Conservation (phyloP, 23 tunicate species). For the Trididemnum clinides region DNA sequence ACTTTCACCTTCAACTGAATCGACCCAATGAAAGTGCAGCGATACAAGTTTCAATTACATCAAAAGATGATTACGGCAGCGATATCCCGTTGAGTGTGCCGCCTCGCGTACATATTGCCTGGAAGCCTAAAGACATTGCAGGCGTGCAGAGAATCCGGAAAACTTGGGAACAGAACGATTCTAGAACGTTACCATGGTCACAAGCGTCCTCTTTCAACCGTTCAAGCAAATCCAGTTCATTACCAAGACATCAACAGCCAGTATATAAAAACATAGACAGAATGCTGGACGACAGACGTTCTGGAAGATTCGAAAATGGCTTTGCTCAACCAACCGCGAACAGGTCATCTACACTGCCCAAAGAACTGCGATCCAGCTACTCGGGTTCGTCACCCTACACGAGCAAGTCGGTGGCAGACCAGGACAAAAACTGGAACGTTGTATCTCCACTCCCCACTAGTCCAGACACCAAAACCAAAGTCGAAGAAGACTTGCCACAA, state of each 20-base stretch:
- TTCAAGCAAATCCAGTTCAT: conserved; percentile 49
- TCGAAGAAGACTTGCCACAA: conserved; percentile 53
- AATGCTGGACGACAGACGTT: conserved; percentile 19
- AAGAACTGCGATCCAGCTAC: neutral
- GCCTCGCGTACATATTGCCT: conserved; percentile 59
- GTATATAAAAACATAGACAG: conserved; percentile 31
- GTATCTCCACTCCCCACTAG: conserved; percentile 35
- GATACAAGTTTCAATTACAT: conserved; percentile 58
- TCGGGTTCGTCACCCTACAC: conserved; percentile 2
- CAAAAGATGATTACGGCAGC: conserved; percentile 85
- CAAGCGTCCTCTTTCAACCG: neutral
- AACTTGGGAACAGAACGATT: conserved; percentile 75
- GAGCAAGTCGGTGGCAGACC: conserved; percentile 11
- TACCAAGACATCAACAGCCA: conserved; percentile 74
- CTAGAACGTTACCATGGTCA: conserved; percentile 41
- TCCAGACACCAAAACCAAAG: neutral
- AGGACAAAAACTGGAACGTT: conserved; percentile 74
- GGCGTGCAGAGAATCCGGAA: conserved; percentile 83
- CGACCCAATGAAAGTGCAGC: conserved; percentile 48
- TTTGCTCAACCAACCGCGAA: neutral
- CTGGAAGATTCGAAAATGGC: neutral
- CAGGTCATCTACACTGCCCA: neutral
- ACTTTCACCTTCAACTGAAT: conserved; percentile 50
- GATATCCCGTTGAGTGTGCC: conserved; percentile 89
- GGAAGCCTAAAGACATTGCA: conserved; percentile 85